Evolutionary conservation across 2,797 vertebrate genomes (phyloP).

Genomic region (Pseudochromis fuscus): DNA sequence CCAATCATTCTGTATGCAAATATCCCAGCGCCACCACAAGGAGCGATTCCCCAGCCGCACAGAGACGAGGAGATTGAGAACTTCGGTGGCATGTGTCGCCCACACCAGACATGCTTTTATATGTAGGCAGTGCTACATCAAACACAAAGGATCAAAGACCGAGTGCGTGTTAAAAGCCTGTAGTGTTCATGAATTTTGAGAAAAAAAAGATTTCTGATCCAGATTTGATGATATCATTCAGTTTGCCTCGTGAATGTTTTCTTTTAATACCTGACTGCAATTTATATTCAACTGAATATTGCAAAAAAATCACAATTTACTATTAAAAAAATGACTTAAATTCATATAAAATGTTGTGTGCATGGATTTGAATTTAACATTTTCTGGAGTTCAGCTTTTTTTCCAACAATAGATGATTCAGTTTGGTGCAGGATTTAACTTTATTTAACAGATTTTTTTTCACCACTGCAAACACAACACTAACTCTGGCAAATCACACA

Average conservation of each 20-base stretch:
- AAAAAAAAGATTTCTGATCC: neutral
- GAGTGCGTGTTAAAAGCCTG: constrained; percentile 15
- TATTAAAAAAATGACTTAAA: too few species aligned
- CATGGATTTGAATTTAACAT: too few species aligned
- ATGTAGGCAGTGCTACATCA: constrained; percentile 59
- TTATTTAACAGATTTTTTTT: too few species aligned
- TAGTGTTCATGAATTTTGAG: neutral
- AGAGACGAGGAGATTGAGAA: constrained; percentile 43
- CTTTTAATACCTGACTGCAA: neutral
- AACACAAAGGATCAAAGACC: constrained; percentile 60
- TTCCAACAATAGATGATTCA: too few species aligned
- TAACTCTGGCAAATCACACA: too few species aligned
- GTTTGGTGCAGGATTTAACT: too few species aligned
- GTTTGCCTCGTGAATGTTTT: neutral
- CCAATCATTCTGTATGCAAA: constrained; percentile 71
- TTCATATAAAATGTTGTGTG: too few species aligned
- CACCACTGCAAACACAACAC: too few species aligned
- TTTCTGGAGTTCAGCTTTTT: too few species aligned
- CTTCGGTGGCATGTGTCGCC: constrained; percentile 55
- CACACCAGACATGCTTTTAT: constrained; percentile 49
- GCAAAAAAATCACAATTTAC: too few species aligned
- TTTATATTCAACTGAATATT: too few species aligned
- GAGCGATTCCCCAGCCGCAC: constrained; percentile 46
- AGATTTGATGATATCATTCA: neutral
- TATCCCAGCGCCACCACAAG: constrained; percentile 54